Conservation (phyloP, 2,888 invertebrate genomes). For the Mesorhabditis sp. region DNA sequence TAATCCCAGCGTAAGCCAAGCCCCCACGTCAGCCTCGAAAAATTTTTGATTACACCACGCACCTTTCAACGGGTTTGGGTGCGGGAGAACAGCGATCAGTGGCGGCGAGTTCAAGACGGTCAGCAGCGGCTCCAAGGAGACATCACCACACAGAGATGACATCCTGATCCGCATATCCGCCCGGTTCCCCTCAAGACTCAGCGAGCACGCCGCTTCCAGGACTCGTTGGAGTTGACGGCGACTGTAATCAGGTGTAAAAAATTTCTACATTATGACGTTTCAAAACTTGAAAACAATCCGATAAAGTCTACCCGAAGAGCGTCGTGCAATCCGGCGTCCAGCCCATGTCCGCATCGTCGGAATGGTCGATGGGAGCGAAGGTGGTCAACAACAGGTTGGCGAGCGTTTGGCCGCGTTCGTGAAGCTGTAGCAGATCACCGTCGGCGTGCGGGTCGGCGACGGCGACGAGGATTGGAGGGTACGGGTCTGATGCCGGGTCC, state of each 20-base stretch:
- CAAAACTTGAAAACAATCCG: too few relatives aligned
- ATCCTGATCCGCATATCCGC: background rate
- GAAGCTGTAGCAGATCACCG: slow-evolving; percentile 25
- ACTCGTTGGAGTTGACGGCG: background rate
- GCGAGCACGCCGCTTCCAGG: background rate
- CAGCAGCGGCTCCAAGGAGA: background rate
- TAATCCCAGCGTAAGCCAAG: background rate
- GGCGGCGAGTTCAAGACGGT: background rate
- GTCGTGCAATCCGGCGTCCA: too few relatives aligned
- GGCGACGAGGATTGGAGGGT: slow-evolving; percentile 24
- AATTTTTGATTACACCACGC: background rate
- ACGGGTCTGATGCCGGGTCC: slow-evolving; percentile 6
- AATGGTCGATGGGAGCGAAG: too few relatives aligned
- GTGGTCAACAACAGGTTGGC: too few relatives aligned
- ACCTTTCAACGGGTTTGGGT: slow-evolving; percentile 1
- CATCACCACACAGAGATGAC: background rate
- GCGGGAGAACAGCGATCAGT: slow-evolving; percentile 4
- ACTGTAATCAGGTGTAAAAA: background rate
- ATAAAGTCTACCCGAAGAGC: too few relatives aligned
- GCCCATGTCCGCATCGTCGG: too few relatives aligned
- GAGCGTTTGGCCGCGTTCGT: slow-evolving; percentile 16
- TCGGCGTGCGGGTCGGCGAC: slow-evolving; percentile 29
- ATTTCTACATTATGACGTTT: background rate
- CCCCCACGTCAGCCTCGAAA: too few relatives aligned
- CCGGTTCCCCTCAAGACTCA: background rate